Percentiles rank a stretch among this genome's conserved stretches.
Evolutionary conservation across 2,888 invertebrate species (phyloP).

Genomic region (Philopedon plagiatum): DNA sequence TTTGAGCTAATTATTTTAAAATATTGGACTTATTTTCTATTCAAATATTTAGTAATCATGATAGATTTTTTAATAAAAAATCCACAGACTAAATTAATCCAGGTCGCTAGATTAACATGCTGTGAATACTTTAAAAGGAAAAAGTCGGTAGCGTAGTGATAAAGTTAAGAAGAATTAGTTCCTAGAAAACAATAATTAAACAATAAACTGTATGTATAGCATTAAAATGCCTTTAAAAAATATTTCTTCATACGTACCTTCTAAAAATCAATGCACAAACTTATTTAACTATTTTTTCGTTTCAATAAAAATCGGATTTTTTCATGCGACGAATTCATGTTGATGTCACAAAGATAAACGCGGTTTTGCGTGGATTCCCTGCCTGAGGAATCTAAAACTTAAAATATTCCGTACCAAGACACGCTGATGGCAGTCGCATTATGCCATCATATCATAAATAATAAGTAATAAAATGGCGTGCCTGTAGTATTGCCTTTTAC

Average conservation of each 20-base stretch:
- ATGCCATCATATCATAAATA: conserved; percentile 46
- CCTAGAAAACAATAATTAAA: neutral
- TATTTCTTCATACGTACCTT: conserved; percentile 25
- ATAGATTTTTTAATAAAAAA: neutral
- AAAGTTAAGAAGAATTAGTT: neutral
- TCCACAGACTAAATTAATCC: neutral
- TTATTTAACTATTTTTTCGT: neutral
- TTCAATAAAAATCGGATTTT: neutral
- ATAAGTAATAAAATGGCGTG: conserved; percentile 41
- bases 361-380: conserved; percentile 48
- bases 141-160: neutral
- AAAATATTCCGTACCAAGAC: conserved; percentile 51
- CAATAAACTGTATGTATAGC: too few species aligned
- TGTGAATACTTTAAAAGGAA: conserved; percentile 8
- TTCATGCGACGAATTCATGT: conserved; percentile 17
- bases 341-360: conserved; percentile 46
- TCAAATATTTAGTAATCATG: neutral
- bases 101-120: neutral
- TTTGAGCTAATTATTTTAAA: conserved; percentile 17
- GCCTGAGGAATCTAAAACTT: conserved; percentile 40
- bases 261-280: neutral
- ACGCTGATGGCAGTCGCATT: conserved; percentile 48
- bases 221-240: too few species aligned
- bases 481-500: conserved; percentile 18
- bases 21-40: neutral